Evolutionary conservation across 2,113 vertebrate genomes (phyloP).

Genomic region (Dunckerocampus dactyliophorus): DNA sequence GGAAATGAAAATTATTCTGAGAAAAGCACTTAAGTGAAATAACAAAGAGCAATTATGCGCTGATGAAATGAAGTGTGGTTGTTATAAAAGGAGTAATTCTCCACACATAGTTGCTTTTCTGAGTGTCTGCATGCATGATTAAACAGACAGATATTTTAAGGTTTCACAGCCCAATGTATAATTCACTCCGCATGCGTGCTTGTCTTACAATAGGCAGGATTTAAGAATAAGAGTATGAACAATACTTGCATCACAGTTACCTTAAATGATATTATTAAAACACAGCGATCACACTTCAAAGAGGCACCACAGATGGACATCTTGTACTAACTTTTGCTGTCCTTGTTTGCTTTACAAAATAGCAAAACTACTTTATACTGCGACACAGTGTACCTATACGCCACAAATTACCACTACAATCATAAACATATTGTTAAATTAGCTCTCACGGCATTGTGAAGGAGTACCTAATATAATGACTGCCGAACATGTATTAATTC

Average conservation of each 20-base stretch:
- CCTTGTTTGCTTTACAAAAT: too few relatives aligned
- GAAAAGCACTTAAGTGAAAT: slow-evolving; percentile 22
- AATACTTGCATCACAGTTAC: background rate
- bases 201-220: background rate
- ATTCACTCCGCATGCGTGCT: background rate
- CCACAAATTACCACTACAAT: too few relatives aligned
- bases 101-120: slow-evolving; percentile 11
- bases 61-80: slow-evolving; percentile 50
- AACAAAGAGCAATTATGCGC: slow-evolving; percentile 51
- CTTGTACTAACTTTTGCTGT: background rate
- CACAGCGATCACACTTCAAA: background rate
- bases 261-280: background rate
- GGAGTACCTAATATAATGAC: too few relatives aligned
- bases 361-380: too few relatives aligned
- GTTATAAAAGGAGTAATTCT: slow-evolving; percentile 49
- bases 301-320: background rate
- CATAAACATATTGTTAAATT: too few relatives aligned
- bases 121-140: slow-evolving; percentile 10
- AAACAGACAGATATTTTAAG: slow-evolving; percentile 12
- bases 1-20: slow-evolving; percentile 22
- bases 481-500: too few relatives aligned
- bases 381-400: too few relatives aligned
- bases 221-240: background rate
- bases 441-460: too few relatives aligned
- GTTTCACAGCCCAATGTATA: slow-evolving; percentile 4